A percentile compares a stretch with the other conserved stretches of the same genome.
These are phyloP conservation scores for Aphaenogaster rudis DNA, from an alignment of 1,140 invertebrate genomes.

Conservation along the genomic window DNA sequence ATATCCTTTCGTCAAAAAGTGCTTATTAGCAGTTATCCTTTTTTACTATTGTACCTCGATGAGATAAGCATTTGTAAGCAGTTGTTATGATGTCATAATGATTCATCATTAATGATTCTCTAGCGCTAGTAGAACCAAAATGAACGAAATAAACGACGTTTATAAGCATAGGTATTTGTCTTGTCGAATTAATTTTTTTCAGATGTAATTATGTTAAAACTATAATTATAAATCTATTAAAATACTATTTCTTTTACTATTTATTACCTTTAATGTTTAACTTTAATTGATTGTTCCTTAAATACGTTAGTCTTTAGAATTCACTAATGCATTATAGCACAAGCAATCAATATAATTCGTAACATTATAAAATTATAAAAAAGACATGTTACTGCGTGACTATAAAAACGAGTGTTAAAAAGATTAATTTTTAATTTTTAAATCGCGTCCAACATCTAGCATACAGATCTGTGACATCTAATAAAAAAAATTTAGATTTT, in stretches of 20 bases:
- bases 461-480: neutral
- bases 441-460: neutral
- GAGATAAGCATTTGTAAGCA: too few relatives aligned
- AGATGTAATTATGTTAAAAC: too few relatives aligned
- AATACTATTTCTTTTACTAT: neutral
- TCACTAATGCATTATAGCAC: too few relatives aligned
- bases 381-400: neutral
- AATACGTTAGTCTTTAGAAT: too few relatives aligned
- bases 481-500: neutral
- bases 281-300: too few relatives aligned
- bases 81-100: too few relatives aligned
- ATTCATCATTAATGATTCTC: too few relatives aligned
- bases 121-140: too few relatives aligned
- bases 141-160: neutral
- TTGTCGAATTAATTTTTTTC: neutral
- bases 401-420: neutral
- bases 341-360: neutral
- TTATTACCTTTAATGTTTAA: too few relatives aligned
- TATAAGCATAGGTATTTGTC: too few relatives aligned
- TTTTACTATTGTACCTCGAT: too few relatives aligned
- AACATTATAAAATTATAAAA: conserved; percentile 3
- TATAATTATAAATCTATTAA: neutral
- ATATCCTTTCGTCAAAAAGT: neutral
- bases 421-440: neutral
- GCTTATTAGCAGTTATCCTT: too few relatives aligned